Base-by-base conservation (phyloP, 1,140 invertebrate genomes). In the Pseudomyrmex concolor region DNA sequence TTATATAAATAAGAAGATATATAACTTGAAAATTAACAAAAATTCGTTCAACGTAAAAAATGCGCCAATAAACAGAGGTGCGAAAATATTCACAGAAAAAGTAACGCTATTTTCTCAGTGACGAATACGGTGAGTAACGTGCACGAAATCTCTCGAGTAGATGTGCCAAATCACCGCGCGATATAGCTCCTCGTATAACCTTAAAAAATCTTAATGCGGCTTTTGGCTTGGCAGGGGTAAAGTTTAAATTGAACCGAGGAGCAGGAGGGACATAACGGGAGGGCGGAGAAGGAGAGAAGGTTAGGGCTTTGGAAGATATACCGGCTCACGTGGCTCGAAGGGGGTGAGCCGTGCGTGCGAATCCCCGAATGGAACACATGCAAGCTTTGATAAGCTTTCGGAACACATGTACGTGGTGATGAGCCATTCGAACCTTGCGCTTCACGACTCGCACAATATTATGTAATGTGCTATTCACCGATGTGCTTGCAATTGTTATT, bases 201-300 rank as follows among this genome's bases (percentile, higher is more conserved):
- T 94, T 94, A 91, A 92, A 93, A 94, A 94, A 94, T 94, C 94
- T 94, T 94, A 94, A 93, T 92, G 92, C 91, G 86, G 91, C 87
- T 93, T 91, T 91, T 88, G 90, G 90, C 82, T 43, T 64, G 83
- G 91, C 84, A 90, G 89, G 89, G 86, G 86, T 87, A 92, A 94
- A 94, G 93, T 94, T 94, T 94, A 94, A 94, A 94, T 94, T 94
- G 92, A 93, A 93, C 92, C 85, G 84, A 82, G 89, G 80, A 51
- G 89, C 88, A 84, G 87, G 84, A 90, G 87, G 88, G 89, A 92
- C 85, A 89, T 78, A 87, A 86, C 68, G 84, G 13, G 83, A 89
- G 89, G 87, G 87, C 80, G 88, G 83, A 78, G 88, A 77, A 50
- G 48, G 78, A 63, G 62, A 54, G 81, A 86, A 86, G 90, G 77